Percentiles rank a stretch among this genome's conserved stretches.
Evolutionary conservation across 2,888 invertebrate genomes (phyloP).

Genomic region (Agelastica alni): DNA sequence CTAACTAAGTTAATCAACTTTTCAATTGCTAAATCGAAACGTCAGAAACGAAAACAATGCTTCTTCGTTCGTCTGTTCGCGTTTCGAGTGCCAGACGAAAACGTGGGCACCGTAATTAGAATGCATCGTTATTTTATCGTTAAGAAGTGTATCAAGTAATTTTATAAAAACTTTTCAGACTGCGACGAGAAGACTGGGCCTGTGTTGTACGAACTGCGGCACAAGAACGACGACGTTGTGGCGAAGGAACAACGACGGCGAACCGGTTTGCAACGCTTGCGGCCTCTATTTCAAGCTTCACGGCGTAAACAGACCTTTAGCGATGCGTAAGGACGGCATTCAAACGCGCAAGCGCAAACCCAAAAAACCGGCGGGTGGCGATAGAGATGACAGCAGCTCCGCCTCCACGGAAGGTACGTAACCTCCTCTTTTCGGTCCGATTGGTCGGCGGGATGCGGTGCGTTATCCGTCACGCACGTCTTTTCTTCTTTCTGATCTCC

Average conservation of each 20-base stretch:
- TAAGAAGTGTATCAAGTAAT: too few relatives aligned
- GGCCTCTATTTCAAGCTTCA: slow-evolving; percentile 96
- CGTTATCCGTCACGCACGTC: slow-evolving; percentile 27
- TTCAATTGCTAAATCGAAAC: too few relatives aligned
- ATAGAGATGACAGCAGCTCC: slow-evolving; percentile 49
- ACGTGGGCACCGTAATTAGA: too few relatives aligned
- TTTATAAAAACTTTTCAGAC: slow-evolving; percentile 63
- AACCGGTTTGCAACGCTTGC: slow-evolving; percentile 98
- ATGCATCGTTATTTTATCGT: too few relatives aligned
- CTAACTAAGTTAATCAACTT: too few relatives aligned
- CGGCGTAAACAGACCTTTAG: slow-evolving; percentile 87
- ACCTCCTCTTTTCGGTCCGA: slow-evolving; percentile 36
- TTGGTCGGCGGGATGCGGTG: slow-evolving; percentile 32
- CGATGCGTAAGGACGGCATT: slow-evolving; percentile 96
- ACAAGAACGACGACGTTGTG: slow-evolving; percentile 97
- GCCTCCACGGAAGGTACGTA: slow-evolving; percentile 53
- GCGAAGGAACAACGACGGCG: slow-evolving; percentile 97
- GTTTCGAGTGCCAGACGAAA: too few relatives aligned
- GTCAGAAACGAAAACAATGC: too few relatives aligned
- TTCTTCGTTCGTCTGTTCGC: too few relatives aligned
- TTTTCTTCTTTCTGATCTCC: slow-evolving; percentile 39
- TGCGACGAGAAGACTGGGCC: slow-evolving; percentile 83
- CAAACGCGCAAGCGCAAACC: slow-evolving; percentile 95
- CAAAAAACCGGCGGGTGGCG: slow-evolving; percentile 70
- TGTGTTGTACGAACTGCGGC: slow-evolving; percentile 95